Evolutionary conservation across 2,888 invertebrate species (phyloP).

Genomic region (Tortrix viridana): DNA sequence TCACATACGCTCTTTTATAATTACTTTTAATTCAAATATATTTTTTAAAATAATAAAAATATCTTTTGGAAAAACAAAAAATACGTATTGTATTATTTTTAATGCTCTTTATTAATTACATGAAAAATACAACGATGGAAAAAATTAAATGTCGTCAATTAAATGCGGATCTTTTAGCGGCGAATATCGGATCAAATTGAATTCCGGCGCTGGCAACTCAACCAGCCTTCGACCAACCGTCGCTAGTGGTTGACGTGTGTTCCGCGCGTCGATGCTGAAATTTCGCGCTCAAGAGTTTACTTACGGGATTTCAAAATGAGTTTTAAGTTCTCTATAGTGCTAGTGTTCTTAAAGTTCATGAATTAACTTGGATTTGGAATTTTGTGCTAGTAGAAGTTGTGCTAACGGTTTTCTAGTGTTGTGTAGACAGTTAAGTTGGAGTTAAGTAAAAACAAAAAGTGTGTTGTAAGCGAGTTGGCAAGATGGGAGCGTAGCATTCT

Average conservation of each 20-base stretch:
- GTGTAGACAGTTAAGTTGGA: constrained; percentile 67
- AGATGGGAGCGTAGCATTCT: constrained; percentile 73
- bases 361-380: constrained; percentile 21
- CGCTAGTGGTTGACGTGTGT: constrained; percentile 62
- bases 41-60: no score
- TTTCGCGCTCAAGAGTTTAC: constrained; percentile 70
- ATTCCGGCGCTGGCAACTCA: constrained; percentile 31
- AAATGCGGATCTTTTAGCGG: no score
- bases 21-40: no score
- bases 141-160: no score
- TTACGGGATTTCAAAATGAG: constrained; percentile 63
- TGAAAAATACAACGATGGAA: no score
- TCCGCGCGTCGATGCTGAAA: constrained; percentile 51
- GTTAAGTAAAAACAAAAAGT: constrained; percentile 57
- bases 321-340: constrained; percentile 43
- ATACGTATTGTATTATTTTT: no score
- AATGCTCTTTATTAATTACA: no score
- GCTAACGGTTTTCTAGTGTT: constrained; percentile 42
- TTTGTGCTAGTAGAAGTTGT: constrained; percentile 16
- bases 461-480: constrained; percentile 48
- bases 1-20: no score
- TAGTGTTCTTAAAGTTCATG: constrained; percentile 10
- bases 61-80: no score
- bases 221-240: constrained; percentile 74
- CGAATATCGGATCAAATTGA: no score